Evolutionary conservation across 2,888 invertebrate genomes (phyloP), one percentile per base, ranked within the genome.

Genomic region (Phalangium opilio): DNA sequence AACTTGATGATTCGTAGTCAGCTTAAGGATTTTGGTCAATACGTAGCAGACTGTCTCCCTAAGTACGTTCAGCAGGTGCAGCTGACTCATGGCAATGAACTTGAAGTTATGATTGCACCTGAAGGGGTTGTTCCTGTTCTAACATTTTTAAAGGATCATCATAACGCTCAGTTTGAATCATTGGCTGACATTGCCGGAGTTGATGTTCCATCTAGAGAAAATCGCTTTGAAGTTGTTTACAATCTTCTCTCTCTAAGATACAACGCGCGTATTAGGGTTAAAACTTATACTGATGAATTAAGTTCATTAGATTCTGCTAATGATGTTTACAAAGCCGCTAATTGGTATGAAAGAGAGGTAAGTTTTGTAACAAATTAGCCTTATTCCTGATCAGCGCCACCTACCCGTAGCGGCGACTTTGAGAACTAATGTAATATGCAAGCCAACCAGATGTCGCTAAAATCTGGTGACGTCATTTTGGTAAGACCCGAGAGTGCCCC

Each of bases 221-320:
- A 83, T 64, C 77, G 98, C 60, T 98, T 98, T 69, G 96, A 98
- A 73, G 79, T 81, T 59, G 79, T 98, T 44, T 98, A 99, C 70
- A 89, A 89, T 62, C 67, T 98, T 39, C 70, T 96, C 21, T 96
- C 96, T 1, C 64, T 96, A 47, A 79, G 87, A 14, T 96, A 77
- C 68, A 96, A 95, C 63, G 77, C 89, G 2, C 76, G 98, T 48
- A 83, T 96, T 59, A 76, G 95, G 49, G 89, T 99, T 0, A 93
- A 90, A 68, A 95, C 96, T 0, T 99, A 99, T 69, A 90, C 98
- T 0, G 96, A 99, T 70, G 98, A 98, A 65, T 70, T 98, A 57
- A 85, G 89, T 0, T 93, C 96, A 0, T 64, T 96, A 19, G 90
- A 91, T 57, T 90, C 93, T 0, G 73, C 73, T 2, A 74, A 73